Conservation (phyloP, 2,113 vertebrate genomes). For the Pteronura brasiliensis region DNA sequence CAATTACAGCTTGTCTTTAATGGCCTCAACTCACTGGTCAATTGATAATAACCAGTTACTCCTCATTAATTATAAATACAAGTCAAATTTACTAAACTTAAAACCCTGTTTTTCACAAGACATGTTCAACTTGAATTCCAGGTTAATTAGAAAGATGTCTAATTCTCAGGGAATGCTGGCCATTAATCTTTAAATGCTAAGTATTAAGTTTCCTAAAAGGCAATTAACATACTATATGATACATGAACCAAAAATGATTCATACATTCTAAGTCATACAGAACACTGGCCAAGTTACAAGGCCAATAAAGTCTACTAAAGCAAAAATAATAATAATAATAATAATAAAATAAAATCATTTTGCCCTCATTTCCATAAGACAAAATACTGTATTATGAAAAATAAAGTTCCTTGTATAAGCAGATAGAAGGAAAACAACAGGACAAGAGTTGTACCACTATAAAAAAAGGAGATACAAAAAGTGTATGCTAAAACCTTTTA, state of each 20-base stretch:
- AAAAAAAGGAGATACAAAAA: neutral
- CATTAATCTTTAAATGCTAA: neutral
- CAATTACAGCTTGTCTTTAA: neutral
- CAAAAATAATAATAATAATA: too few relatives aligned
- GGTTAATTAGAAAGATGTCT: neutral
- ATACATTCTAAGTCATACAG: neutral
- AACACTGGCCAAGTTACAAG: neutral
- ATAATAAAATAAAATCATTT: neutral
- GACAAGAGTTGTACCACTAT: neutral
- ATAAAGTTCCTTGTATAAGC: neutral
- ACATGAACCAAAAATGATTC: neutral
- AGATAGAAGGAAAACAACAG: neutral
- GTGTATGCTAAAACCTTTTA: slow-evolving; percentile 7
- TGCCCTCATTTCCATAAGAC: neutral
- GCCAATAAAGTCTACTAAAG: neutral
- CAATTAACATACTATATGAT: neutral
- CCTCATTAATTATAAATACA: slow-evolving; percentile 14
- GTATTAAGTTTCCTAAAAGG: neutral
- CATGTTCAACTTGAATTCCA: neutral
- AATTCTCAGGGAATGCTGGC: neutral
- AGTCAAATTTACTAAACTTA: neutral
- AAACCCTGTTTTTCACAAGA: neutral
- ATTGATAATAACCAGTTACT: neutral
- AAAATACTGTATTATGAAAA: neutral
- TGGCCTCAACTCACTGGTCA: neutral